phyloP scores from a whole-genome alignment of 1,140 invertebrate species.

The Atta cephalotes region DNA sequence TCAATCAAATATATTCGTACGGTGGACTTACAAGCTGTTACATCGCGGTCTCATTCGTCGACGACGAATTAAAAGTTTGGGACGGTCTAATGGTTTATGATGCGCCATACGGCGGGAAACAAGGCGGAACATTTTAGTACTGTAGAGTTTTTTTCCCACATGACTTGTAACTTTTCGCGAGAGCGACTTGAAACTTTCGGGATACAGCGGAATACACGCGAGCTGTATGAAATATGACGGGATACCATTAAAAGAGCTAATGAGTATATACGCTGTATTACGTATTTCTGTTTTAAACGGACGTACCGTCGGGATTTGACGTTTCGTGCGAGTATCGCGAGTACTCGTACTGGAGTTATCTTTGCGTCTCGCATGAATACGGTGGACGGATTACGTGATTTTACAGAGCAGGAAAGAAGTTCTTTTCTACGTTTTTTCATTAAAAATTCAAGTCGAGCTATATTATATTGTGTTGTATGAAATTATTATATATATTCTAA shows the following conservation, averaged over 20 bases:
- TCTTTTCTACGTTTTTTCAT: not conserved
- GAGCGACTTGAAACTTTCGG: slow-evolving; percentile 60
- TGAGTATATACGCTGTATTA: slow-evolving; percentile 50
- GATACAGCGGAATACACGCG: not conserved
- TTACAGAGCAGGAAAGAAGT: not conserved
- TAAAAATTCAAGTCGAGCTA: slow-evolving; percentile 7
- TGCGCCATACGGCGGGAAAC: slow-evolving; percentile 26
- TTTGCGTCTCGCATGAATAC: not conserved
- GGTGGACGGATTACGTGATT: not conserved
- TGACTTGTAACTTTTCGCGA: slow-evolving; percentile 64
- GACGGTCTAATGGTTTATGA: slow-evolving; percentile 43
- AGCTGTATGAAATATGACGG: slow-evolving; percentile 35
- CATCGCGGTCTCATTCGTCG: not conserved
- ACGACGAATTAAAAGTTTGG: slow-evolving; percentile 44
- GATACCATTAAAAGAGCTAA: slow-evolving; percentile 60
- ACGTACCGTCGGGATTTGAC: slow-evolving; percentile 29
- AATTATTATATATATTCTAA: not conserved
- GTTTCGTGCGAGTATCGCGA: slow-evolving; percentile 17
- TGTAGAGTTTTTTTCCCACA: slow-evolving; percentile 60
- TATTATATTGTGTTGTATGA: no score
- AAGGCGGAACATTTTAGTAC: slow-evolving; percentile 27
- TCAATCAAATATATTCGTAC: not conserved
- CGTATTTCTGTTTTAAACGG: slow-evolving; percentile 45
- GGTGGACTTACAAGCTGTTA: not conserved
- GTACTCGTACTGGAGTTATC: slow-evolving; percentile 5